These are phyloP conservation scores for Crypturellus tataupa DNA, from an alignment of 2,797 vertebrate species.

Conservation along the genomic window DNA sequence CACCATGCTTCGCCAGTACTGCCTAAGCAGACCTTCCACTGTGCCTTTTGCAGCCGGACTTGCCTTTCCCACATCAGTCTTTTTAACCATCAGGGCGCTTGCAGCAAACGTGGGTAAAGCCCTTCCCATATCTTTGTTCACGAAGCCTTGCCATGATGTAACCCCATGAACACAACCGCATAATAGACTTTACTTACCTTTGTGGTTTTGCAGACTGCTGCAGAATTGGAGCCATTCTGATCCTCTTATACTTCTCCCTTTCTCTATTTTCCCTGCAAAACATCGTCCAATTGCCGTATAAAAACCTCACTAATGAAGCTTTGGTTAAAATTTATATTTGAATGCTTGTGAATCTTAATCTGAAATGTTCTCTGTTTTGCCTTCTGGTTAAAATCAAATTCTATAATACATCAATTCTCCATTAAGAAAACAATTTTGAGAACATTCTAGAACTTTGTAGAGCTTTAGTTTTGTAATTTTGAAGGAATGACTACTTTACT, in stretches of 20 bases:
- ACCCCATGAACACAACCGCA: neutral
- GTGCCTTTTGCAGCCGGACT: too few relatives aligned
- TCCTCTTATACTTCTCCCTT: neutral
- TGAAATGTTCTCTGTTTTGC: too few relatives aligned
- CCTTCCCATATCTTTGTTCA: too few relatives aligned
- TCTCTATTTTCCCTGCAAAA: neutral
- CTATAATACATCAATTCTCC: too few relatives aligned
- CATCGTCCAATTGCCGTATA: neutral
- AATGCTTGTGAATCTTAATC: too few relatives aligned
- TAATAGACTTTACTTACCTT: neutral
- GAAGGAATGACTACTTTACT: neutral
- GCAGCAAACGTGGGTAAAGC: too few relatives aligned
- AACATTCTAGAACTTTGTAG: neutral
- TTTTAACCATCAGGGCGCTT: too few relatives aligned
- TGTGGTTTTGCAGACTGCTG: neutral
- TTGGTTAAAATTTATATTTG: neutral
- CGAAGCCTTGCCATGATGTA: neutral
- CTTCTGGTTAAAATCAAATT: too few relatives aligned
- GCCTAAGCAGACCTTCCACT: too few relatives aligned
- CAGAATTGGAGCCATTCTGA: neutral
- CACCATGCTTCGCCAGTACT: too few relatives aligned
- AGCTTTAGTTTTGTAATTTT: neutral
- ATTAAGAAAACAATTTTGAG: neutral
- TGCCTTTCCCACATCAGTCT: too few relatives aligned
- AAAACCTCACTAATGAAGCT: neutral